Evolutionary conservation across 2,113 vertebrate genomes (phyloP), one percentile per base, ranked within the genome.

Genomic region (Corythornis vintsioides): DNA sequence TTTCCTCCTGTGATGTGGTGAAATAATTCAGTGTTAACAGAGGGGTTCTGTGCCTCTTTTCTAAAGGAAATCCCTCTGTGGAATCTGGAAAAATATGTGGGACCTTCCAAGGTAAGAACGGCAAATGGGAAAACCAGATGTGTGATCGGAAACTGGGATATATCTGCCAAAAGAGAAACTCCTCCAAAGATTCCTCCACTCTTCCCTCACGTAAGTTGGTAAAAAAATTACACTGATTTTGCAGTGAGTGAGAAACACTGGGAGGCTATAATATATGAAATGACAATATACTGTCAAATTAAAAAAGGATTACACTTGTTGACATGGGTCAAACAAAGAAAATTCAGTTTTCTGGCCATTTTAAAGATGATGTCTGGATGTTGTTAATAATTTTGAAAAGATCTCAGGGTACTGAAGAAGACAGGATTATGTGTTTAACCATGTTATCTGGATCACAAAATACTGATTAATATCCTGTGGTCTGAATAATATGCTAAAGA

Each of bases 91-190:
- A 97, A 83, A 98, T 96, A 94, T 99, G 99, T 90, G 99, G 96
- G 28, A 97, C 97, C 11, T 95, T 99, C 33, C 98, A 99, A 90
- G 96, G 98, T 28, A 98, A 92, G 26, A 99, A 98, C 13, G 98
- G 98, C 8, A 99, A 98, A 85, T 99, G 99, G 99, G 98, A 98
- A 88, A 99, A 97, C 93, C 90, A 87, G 9, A 21, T 65, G 9
- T 99, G 99, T 93, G 92, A 92, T 53, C 97, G 95, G 91, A 99
- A 98, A 91, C 95, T 98, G 50, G 99, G 99, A 82, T 99, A 99
- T 75, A 98, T 99, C 93, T 99, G 99, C 88, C 98, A 99, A 60
- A 99, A 98, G 92, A 98, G 97, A 87, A 99, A 98, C 78, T 96
- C 96, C 6, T 98, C 98, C n/a, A 66, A 91, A 86, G 94, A 97